Conservation (phyloP, 2,797 vertebrate genomes). For the Falco naumanni region DNA sequence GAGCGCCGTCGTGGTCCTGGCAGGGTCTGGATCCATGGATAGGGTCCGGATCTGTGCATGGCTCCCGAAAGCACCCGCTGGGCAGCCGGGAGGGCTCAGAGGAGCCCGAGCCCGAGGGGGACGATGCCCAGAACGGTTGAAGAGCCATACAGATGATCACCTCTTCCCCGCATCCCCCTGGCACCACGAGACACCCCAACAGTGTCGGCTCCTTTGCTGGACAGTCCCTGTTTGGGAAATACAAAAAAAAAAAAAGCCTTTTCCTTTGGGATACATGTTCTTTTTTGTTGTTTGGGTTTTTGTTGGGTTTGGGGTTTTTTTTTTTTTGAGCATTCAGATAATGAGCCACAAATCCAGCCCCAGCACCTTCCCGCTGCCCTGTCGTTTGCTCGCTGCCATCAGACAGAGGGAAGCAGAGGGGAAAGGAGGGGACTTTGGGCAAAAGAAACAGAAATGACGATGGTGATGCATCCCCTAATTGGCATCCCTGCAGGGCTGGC, state of each 20-base stretch:
- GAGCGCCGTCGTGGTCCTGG: neutral
- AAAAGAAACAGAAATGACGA: neutral
- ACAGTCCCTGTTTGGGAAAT: neutral
- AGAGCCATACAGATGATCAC: constrained; percentile 43
- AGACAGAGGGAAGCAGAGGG: neutral
- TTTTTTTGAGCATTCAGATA: neutral
- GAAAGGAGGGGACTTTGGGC: neutral
- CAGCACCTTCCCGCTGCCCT: neutral
- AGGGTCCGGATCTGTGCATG: neutral
- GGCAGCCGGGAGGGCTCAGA: neutral
- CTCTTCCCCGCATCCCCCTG: neutral
- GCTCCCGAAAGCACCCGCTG: neutral
- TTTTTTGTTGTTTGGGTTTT: neutral
- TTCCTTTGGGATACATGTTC: neutral
- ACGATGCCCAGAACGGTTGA: neutral
- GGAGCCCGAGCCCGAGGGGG: rapidly evolving
- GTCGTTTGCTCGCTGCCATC: neutral
- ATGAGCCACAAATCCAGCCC: neutral
- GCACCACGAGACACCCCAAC: neutral
- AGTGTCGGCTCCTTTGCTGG: neutral
- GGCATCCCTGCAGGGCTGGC: neutral
- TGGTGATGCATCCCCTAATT: neutral
- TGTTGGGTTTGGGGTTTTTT: too few relatives aligned
- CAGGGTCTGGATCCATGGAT: neutral
- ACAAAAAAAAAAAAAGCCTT: neutral